Percentiles rank a stretch among this genome's conserved stretches.
These are phyloP conservation scores for Ramphastos sulfuratus DNA, from an alignment of 2,113 vertebrate species.

Conservation along the genomic window DNA sequence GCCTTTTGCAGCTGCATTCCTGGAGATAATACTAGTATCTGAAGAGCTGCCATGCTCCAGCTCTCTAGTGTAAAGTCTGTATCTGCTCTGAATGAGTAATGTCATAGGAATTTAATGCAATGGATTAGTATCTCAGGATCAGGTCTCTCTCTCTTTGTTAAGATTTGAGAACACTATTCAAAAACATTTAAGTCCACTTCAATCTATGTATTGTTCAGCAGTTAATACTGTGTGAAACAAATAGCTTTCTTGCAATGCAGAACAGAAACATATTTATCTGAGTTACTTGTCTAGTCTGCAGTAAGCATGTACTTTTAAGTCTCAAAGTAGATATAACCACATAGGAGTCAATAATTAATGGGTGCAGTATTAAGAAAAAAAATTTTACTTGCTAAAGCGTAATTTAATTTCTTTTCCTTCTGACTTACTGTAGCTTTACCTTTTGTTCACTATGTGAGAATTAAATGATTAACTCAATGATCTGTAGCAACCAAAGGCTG, in stretches of 20 bases:
- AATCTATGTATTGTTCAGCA: neutral
- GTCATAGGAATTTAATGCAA: neutral
- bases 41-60: neutral
- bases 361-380: conserved; percentile 1
- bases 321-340: neutral
- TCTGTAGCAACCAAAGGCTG: conserved; percentile 19
- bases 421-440: conserved; percentile 11
- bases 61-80: neutral
- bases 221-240: neutral
- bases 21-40: neutral
- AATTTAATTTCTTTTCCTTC: conserved; percentile 14
- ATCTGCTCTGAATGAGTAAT: neutral
- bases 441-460: conserved; percentile 6
- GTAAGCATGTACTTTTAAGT: neutral
- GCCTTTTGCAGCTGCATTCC: neutral
- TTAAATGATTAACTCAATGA: conserved; percentile 37
- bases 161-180: neutral
- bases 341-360: neutral
- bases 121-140: neutral
- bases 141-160: neutral
- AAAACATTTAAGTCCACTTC: neutral
- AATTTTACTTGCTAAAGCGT: conserved; percentile 5
- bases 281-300: neutral
- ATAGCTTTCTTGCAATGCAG: neutral
- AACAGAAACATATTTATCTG: neutral